Conservation (phyloP, 2,797 vertebrate genomes). For the Phataginus tricuspis region DNA sequence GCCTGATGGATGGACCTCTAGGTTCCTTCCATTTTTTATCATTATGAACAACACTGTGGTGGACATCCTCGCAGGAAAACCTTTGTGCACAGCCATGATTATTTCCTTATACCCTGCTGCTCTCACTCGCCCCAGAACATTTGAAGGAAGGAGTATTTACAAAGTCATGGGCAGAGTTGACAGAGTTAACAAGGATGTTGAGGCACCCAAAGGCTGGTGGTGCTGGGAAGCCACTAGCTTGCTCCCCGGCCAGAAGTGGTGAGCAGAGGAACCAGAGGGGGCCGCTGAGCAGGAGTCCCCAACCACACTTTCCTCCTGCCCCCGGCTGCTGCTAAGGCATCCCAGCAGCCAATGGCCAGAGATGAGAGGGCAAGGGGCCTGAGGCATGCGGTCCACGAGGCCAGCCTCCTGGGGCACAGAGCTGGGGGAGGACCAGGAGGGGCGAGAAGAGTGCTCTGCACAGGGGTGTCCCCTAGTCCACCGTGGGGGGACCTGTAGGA, state of each 20-base stretch:
- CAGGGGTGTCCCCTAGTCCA: fast-evolving
- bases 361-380: neutral
- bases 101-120: neutral
- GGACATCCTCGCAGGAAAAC: neutral
- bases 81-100: neutral
- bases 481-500: fast-evolving
- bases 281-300: fast-evolving
- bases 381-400: neutral
- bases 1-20: too few relatives aligned
- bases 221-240: neutral
- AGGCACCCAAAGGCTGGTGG: neutral
- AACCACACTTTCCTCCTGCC: neutral
- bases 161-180: neutral
- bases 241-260: neutral
- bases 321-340: neutral
- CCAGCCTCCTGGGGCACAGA: neutral
- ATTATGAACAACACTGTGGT: neutral
- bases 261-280: neutral
- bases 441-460: too few relatives aligned
- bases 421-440: neutral
- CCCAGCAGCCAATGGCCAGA: neutral
- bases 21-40: neutral
- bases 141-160: neutral
- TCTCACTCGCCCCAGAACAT: neutral
- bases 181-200: neutral